Conservation (phyloP, 1,140 invertebrate species). For the Ceratoteleas bidentatus region DNA sequence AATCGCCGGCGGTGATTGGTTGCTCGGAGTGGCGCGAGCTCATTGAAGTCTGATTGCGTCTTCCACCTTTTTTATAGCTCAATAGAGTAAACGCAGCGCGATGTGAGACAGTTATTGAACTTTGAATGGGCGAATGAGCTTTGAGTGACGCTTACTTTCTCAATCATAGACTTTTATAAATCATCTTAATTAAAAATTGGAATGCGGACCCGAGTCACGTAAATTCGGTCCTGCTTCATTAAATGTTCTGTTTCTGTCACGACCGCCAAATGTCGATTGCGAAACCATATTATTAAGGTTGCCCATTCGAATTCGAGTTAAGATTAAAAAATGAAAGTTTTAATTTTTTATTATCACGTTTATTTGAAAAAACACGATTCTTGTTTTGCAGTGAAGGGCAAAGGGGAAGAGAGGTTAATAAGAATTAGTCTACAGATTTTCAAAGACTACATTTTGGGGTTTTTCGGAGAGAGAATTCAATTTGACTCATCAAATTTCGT, state of each 20-base stretch:
- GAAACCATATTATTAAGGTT: not conserved
- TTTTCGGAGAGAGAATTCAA: too few species aligned
- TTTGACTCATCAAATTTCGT: not conserved
- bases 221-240: not conserved
- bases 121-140: constrained; percentile 34
- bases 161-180: constrained; percentile 16
- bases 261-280: too few species aligned
- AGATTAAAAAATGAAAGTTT: too few species aligned
- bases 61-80: constrained; percentile 33
- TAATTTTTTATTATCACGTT: too few species aligned
- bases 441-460: too few species aligned
- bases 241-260: too few species aligned
- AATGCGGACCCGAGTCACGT: not conserved
- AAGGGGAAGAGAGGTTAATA: too few species aligned
- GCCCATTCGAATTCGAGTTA: not conserved
- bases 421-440: too few species aligned
- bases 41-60: constrained; percentile 36
- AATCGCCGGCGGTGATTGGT: constrained; percentile 31
- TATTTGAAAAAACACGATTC: too few species aligned
- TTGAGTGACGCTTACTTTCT: constrained; percentile 26
- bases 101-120: constrained; percentile 34
- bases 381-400: too few species aligned
- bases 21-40: constrained; percentile 22
- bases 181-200: constrained; percentile 29
- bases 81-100: constrained; percentile 29